These are phyloP conservation scores for Perca schrenkii DNA, from an alignment of 2,113 vertebrate genomes.

Conservation along the genomic window DNA sequence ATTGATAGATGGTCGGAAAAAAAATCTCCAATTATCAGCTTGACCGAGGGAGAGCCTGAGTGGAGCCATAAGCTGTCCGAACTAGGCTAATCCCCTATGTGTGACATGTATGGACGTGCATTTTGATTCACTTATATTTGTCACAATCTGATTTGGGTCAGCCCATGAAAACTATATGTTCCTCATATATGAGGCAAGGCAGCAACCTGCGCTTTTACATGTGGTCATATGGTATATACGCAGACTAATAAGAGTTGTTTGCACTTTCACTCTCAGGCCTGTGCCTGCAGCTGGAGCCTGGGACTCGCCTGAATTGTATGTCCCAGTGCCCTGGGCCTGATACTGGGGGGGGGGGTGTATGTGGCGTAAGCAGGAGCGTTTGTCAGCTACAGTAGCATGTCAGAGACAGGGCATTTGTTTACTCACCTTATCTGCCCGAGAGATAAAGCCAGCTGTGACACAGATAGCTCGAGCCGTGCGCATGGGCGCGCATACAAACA, in stretches of 20 bases:
- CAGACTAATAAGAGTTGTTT: background rate
- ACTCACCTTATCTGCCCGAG: constrained; percentile 73
- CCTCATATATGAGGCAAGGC: background rate
- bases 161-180: background rate
- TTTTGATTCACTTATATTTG: constrained; percentile 41
- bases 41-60: constrained; percentile 55
- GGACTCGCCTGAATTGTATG: constrained; percentile 36
- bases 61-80: constrained; percentile 69
- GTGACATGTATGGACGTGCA: constrained; percentile 51
- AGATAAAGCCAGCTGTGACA: constrained; percentile 79
- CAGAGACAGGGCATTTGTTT: constrained; percentile 68
- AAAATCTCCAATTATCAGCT: constrained; percentile 84
- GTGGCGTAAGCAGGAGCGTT: constrained; percentile 26
- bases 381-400: constrained; percentile 41
- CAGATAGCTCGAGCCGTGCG: constrained; percentile 48
- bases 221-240: too few relatives aligned
- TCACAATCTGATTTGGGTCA: constrained; percentile 8
- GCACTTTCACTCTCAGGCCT: constrained; percentile 13
- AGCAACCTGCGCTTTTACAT: background rate
- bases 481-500: constrained; percentile 41
- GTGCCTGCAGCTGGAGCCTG: constrained; percentile 46
- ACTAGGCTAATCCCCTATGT: constrained; percentile 70
- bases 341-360: background rate
- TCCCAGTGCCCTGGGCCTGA: background rate
- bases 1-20: constrained; percentile 75